Conservation (phyloP, 2,888 invertebrate genomes). For the Escarpia spicata region DNA sequence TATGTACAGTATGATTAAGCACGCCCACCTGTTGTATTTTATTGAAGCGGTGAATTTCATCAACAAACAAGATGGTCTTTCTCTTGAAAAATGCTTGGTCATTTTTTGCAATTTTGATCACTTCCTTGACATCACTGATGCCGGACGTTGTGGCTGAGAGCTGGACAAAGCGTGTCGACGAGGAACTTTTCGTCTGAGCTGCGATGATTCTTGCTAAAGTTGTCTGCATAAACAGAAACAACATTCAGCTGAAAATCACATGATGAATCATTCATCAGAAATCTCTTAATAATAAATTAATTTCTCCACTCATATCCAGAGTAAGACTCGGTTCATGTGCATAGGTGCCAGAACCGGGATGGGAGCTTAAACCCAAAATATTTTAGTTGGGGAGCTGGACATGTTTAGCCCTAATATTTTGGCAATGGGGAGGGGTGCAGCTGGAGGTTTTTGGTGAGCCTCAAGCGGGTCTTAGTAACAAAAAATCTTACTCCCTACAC, state of each 20-base stretch:
- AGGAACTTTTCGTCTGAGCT: conserved; percentile 72
- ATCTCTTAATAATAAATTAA: not conserved
- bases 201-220: conserved; percentile 80
- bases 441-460: no score
- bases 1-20: not conserved
- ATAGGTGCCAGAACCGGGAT: no score
- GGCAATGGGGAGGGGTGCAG: no score
- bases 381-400: no score
- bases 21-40: conserved; percentile 76
- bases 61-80: conserved; percentile 83
- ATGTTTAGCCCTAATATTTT: no score
- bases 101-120: conserved; percentile 77
- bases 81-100: conserved; percentile 76
- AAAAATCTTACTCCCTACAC: no score
- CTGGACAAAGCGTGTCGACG: conserved; percentile 75
- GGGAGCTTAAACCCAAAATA: no score
- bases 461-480: no score
- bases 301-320: not conserved
- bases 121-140: conserved; percentile 81
- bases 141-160: conserved; percentile 81
- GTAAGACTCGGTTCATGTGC: no score
- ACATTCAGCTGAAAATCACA: not conserved
- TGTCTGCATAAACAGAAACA: conserved; percentile 69
- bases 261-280: not conserved
- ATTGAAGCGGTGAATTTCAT: conserved; percentile 88